Evolutionary conservation across 1,140 invertebrate genomes (phyloP).

Genomic region (Andrena cerasifolii): DNA sequence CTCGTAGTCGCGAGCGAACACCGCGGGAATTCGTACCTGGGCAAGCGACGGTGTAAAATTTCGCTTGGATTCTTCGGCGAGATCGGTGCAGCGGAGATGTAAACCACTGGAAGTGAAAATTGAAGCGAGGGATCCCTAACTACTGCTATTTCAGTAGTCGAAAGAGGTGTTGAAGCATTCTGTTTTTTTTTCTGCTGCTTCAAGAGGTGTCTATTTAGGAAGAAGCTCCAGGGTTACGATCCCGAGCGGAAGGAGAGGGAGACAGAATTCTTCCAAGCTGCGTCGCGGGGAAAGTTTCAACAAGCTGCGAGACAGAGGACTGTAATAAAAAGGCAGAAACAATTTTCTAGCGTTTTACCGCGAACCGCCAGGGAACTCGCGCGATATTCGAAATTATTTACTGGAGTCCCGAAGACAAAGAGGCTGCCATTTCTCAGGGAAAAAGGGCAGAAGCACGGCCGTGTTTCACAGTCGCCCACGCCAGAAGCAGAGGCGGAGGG

Average conservation of each 20-base stretch:
- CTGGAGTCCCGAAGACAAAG: too few relatives aligned
- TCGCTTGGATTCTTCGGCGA: too few relatives aligned
- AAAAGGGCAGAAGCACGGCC: not conserved
- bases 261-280: not conserved
- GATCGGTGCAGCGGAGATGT: too few relatives aligned
- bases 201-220: not conserved
- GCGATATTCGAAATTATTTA: not conserved
- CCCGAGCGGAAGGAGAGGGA: not conserved
- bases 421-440: not conserved
- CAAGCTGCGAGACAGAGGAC: too few relatives aligned
- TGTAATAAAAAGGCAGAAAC: not conserved
- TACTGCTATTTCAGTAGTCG: too few relatives aligned
- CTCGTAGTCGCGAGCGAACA: not conserved
- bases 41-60: not conserved
- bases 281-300: not conserved
- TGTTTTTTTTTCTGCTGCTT: too few relatives aligned
- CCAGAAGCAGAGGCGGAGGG: not conserved
- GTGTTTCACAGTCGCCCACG: not conserved
- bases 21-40: not conserved
- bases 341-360: not conserved
- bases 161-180: too few relatives aligned
- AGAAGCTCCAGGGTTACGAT: not conserved
- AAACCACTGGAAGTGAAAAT: too few relatives aligned
- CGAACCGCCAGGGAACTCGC: not conserved
- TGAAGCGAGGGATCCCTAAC: too few relatives aligned